Percentiles rank a stretch among this genome's conserved stretches.
phyloP scores from a whole-genome alignment of 2,797 vertebrate genomes.

The Spheniscus humboldti region DNA sequence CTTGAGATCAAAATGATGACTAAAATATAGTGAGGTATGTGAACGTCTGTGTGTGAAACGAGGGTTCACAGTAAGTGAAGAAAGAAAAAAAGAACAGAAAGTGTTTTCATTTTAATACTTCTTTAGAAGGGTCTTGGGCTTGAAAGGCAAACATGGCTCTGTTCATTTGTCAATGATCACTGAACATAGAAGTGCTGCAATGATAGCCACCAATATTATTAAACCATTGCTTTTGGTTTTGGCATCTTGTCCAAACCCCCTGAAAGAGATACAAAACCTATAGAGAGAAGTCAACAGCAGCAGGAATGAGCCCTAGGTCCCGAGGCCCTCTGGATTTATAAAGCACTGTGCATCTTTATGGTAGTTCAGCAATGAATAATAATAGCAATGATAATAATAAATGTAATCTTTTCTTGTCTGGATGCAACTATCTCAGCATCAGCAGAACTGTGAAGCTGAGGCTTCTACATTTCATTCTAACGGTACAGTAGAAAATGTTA shows the following conservation, averaged over 20 bases:
- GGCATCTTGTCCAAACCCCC: background rate
- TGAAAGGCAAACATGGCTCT: background rate
- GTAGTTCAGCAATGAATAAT: conserved; percentile 15
- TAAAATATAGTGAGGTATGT: background rate
- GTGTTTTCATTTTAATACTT: background rate
- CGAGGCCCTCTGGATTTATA: background rate
- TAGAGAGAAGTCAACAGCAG: background rate
- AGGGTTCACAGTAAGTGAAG: background rate
- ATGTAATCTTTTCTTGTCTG: background rate
- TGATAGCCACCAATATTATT: background rate
- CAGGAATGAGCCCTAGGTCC: background rate
- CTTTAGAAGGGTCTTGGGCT: background rate
- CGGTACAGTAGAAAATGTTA: background rate
- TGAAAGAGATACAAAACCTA: background rate
- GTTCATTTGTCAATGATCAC: background rate
- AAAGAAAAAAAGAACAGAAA: background rate
- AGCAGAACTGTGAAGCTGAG: conserved; percentile 6
- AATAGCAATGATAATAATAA: background rate
- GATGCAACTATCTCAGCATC: background rate
- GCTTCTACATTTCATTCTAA: conserved; percentile 22
- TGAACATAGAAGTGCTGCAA: background rate
- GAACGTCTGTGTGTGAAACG: background rate
- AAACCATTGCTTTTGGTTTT: background rate
- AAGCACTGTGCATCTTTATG: background rate
- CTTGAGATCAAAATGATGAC: background rate